Percentiles rank a stretch among this genome's conserved stretches.
Conservation (phyloP, 2,888 invertebrate species). For the Penaeus monodon region DNA sequence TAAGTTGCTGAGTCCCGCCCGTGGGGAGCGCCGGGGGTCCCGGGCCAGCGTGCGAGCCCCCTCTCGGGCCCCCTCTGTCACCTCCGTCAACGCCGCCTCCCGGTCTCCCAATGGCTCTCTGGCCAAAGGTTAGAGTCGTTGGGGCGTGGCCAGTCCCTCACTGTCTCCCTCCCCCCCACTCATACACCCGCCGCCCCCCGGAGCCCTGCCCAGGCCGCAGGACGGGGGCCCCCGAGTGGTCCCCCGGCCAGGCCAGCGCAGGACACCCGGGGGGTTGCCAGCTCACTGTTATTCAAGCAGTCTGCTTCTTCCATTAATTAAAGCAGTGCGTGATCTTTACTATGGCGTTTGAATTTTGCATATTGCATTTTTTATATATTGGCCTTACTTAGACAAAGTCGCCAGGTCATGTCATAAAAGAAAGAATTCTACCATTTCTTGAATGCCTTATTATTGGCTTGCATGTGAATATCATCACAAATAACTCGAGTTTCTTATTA, state of each 20-base stretch:
- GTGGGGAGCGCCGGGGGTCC: conserved; percentile 64
- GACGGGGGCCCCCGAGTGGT: too few species aligned
- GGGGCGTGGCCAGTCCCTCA: conserved; percentile 46
- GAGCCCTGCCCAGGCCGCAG: background rate
- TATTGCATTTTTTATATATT: conserved; percentile 30
- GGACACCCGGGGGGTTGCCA: conserved; percentile 16
- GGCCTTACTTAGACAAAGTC: conserved; percentile 60
- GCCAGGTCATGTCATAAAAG: conserved; percentile 42
- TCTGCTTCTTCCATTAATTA: conserved; percentile 28
- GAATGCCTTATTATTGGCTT: conserved; percentile 63
- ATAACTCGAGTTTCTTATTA: conserved; percentile 29
- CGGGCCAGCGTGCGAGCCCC: conserved; percentile 65
- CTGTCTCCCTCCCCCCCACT: conserved; percentile 15
- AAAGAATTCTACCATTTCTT: conserved; percentile 40
- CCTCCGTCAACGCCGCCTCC: conserved; percentile 64
- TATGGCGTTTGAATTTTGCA: conserved; percentile 42
- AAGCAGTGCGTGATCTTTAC: conserved; percentile 34
- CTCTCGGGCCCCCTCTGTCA: conserved; percentile 63
- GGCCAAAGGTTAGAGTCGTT: conserved; percentile 64
- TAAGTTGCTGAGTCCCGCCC: conserved; percentile 65
- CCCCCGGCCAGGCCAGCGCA: background rate
- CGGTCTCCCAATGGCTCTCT: conserved; percentile 64
- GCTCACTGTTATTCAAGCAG: too few species aligned
- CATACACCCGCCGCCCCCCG: background rate
- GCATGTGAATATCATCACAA: conserved; percentile 49